Conservation (phyloP, 2,888 invertebrate genomes). For the Hydropsyche betteni region DNA sequence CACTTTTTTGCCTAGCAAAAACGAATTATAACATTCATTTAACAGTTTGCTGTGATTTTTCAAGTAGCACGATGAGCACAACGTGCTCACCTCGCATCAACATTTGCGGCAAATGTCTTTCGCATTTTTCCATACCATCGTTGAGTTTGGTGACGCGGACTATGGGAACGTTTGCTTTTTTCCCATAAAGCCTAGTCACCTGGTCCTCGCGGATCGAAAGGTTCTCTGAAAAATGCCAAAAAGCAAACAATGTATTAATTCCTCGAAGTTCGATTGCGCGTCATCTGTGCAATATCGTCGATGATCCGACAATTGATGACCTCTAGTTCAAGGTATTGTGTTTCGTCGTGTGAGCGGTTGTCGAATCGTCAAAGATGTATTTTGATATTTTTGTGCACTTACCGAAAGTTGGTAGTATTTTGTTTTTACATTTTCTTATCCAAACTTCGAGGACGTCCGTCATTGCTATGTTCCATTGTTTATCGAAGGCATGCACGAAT, state of each 20-base stretch:
- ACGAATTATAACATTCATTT: neutral
- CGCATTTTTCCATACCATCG: slow-evolving; percentile 73
- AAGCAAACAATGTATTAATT: too few species aligned
- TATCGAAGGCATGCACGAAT: slow-evolving; percentile 86
- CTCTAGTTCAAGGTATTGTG: too few species aligned
- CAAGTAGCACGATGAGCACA: slow-evolving; percentile 58
- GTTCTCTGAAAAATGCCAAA: slow-evolving; percentile 26
- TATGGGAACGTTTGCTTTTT: slow-evolving; percentile 65
- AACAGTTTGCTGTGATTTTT: slow-evolving; percentile 15
- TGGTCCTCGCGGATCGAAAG: neutral
- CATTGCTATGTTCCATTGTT: slow-evolving; percentile 91
- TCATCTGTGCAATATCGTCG: too few species aligned
- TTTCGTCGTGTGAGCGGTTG: too few species aligned
- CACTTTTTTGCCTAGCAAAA: too few species aligned
- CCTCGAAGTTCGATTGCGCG: too few species aligned
- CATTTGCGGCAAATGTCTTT: slow-evolving; percentile 73
- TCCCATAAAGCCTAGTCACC: slow-evolving; percentile 57
- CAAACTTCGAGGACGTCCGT: slow-evolving; percentile 85
- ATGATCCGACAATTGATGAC: too few species aligned
- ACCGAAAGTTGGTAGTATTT: slow-evolving; percentile 70
- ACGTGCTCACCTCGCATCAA: slow-evolving; percentile 82
- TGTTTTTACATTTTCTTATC: slow-evolving; percentile 70
- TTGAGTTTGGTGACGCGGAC: slow-evolving; percentile 68
- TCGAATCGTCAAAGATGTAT: too few species aligned
- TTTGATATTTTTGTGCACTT: slow-evolving; percentile 52